phyloP scores from a whole-genome alignment of 2,113 vertebrate species.

The Phalacrocorax carbo region DNA sequence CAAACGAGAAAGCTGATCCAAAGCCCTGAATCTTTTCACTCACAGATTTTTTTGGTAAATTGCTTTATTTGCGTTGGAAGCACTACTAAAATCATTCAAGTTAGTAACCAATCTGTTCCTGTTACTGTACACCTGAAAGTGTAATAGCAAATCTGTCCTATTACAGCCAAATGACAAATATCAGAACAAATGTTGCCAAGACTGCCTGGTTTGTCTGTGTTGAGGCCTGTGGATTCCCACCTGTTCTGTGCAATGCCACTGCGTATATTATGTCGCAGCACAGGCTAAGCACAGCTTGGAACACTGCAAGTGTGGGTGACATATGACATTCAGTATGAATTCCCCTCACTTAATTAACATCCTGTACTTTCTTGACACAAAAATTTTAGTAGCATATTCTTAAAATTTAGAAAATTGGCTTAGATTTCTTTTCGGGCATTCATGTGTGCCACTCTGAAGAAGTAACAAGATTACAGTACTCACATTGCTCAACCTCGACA shows the following conservation, averaged over 20 bases:
- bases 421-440: background rate
- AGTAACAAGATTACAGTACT: background rate
- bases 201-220: background rate
- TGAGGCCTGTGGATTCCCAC: constrained; percentile 33
- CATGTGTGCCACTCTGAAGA: background rate
- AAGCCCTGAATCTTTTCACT: background rate
- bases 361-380: background rate
- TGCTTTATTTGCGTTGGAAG: background rate
- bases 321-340: constrained; percentile 4
- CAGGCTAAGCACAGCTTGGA: constrained; percentile 35
- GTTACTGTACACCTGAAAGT: constrained; percentile 5
- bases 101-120: constrained; percentile 2
- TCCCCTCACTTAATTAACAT: constrained; percentile 4
- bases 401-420: background rate
- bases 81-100: background rate
- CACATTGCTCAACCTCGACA: background rate
- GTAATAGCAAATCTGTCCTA: background rate
- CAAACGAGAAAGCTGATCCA: background rate
- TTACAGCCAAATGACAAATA: constrained; percentile 26
- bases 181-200: background rate
- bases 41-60: background rate
- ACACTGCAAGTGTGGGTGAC: background rate
- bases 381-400: background rate
- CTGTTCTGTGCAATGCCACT: constrained; percentile 12
- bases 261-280: background rate